Percentiles rank a stretch among this genome's conserved stretches.
These are phyloP conservation scores for Exocentrus adspersus DNA, from an alignment of 2,888 invertebrate genomes.

Conservation along the genomic window DNA sequence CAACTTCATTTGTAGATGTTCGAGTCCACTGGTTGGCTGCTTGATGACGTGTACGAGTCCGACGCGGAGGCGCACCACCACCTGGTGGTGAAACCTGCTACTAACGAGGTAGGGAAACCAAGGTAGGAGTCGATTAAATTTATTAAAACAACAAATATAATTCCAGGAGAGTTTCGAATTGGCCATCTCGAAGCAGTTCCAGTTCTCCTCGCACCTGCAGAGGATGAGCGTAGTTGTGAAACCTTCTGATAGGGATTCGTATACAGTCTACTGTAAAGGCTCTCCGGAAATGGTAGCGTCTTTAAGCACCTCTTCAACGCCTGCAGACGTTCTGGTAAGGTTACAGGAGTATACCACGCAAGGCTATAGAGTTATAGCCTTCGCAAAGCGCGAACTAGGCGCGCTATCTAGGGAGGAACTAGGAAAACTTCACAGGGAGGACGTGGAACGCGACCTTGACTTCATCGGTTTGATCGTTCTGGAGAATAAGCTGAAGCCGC, in stretches of 20 bases:
- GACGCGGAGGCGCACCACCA: conserved; percentile 74
- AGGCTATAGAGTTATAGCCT: conserved; percentile 88
- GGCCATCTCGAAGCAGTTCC: conserved; percentile 77
- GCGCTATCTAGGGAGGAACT: conserved; percentile 74
- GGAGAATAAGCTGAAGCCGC: conserved; percentile 92
- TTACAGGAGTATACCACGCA: conserved; percentile 87
- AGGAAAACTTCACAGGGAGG: conserved; percentile 76
- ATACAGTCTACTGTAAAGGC: conserved; percentile 89
- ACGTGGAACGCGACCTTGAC: conserved; percentile 82
- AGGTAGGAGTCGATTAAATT: neutral
- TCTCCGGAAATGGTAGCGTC: conserved; percentile 91
- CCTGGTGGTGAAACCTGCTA: conserved; percentile 74
- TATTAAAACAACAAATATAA: neutral
- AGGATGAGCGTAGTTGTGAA: conserved; percentile 89
- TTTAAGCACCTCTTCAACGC: conserved; percentile 80
- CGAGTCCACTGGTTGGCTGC: conserved; percentile 88
- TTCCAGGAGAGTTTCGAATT: conserved; percentile 40
- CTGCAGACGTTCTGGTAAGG: conserved; percentile 77
- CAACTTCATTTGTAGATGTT: conserved; percentile 77
- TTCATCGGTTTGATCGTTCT: conserved; percentile 91
- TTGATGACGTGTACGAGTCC: conserved; percentile 85
- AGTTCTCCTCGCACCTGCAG: conserved; percentile 86
- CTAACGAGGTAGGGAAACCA: neutral
- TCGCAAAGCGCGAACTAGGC: conserved; percentile 75
- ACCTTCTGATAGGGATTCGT: conserved; percentile 72